Conservation (phyloP, 2,113 vertebrate species). For the Gracilinanus agilis region DNA sequence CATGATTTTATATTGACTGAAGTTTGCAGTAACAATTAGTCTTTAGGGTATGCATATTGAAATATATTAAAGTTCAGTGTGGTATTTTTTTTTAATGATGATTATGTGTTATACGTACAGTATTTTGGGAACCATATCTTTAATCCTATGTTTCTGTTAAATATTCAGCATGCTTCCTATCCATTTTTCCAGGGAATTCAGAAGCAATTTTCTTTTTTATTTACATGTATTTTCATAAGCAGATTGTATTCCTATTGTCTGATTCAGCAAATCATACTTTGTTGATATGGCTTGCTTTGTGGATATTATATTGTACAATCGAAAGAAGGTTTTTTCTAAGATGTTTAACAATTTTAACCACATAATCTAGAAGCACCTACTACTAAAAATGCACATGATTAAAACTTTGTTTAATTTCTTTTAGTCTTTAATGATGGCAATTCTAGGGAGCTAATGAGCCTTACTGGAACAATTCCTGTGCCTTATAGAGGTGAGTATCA, state of each 20-base stretch:
- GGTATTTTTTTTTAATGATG: constrained; percentile 18
- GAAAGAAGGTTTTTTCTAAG: constrained; percentile 16
- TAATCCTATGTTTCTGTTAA: background rate
- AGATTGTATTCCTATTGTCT: constrained; percentile 6
- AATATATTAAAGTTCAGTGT: background rate
- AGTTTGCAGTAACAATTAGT: background rate
- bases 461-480: constrained; percentile 97
- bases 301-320: constrained; percentile 20
- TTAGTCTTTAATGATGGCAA: constrained; percentile 98
- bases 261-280: constrained; percentile 38
- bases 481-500: constrained; percentile 93
- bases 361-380: constrained; percentile 2
- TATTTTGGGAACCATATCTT: constrained; percentile 29
- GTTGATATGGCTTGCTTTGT: background rate
- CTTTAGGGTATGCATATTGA: background rate
- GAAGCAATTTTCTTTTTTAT: constrained; percentile 48
- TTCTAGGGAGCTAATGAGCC: constrained; percentile 95
- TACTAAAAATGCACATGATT: constrained; percentile 26
- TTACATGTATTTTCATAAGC: constrained; percentile 27
- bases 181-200: constrained; percentile 46
- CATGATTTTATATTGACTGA: background rate
- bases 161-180: background rate
- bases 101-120: constrained; percentile 44
- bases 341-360: constrained; percentile 37
- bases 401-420: constrained; percentile 69